Percentiles rank a stretch among this genome's conserved stretches.
phyloP scores from a whole-genome alignment of 2,888 invertebrate genomes.

The Fragum whitleyi region DNA sequence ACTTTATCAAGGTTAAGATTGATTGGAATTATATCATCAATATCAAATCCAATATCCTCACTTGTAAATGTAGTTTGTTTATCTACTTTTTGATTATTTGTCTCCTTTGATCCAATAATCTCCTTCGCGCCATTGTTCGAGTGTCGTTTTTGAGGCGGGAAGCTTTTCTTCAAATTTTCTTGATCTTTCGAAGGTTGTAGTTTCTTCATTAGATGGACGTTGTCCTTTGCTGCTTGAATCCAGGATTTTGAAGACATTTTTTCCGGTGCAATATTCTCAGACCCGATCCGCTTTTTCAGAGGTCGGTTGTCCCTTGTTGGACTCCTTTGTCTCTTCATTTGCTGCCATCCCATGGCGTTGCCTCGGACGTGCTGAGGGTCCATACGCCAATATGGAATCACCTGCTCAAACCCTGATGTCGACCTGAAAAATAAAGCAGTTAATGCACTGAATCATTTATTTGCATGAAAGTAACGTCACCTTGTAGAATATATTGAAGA shows the following conservation, averaged over 20 bases:
- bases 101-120: not conserved
- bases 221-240: not conserved
- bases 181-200: not conserved
- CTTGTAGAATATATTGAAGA: no score
- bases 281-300: not conserved
- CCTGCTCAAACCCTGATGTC: not conserved
- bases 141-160: not conserved
- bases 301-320: not conserved
- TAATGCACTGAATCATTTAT: no score
- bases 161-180: not conserved
- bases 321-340: conserved; percentile 6
- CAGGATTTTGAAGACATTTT: not conserved
- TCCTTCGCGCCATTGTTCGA: no score
- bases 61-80: not conserved
- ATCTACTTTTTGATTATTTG: not conserved
- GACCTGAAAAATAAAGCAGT: not conserved
- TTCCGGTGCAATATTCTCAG: conserved; percentile 3
- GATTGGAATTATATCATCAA: conserved; percentile 9
- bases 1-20: not conserved
- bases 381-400: not conserved
- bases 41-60: not conserved
- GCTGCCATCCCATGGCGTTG: conserved; percentile 9
- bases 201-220: not conserved
- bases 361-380: not conserved
- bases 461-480: no score